These are phyloP conservation scores for Cygnus buccinator DNA, from an alignment of 2,113 vertebrate genomes.

Conservation along the genomic window DNA sequence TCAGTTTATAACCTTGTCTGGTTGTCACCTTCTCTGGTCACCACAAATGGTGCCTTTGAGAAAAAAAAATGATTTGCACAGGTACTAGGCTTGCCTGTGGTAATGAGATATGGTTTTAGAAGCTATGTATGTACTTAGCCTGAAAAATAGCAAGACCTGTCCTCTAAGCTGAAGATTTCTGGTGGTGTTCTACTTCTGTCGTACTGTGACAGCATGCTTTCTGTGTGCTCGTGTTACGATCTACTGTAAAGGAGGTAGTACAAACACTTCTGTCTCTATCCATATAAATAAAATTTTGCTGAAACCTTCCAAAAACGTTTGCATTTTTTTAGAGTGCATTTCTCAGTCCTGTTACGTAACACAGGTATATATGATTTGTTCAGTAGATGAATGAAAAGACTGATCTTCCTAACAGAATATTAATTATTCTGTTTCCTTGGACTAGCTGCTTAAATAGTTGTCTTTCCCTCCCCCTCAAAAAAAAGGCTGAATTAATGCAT, in stretches of 20 bases:
- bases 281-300: background rate
- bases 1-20: background rate
- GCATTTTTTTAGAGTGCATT: background rate
- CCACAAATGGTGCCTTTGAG: background rate
- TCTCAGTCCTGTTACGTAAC: background rate
- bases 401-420: background rate
- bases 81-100: background rate
- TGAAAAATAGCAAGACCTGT: no score
- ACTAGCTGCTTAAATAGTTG: constrained; percentile 15
- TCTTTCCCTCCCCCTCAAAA: background rate
- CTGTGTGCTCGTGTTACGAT: background rate
- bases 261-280: background rate
- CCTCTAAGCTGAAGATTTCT: background rate
- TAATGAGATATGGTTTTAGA: background rate
- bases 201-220: background rate
- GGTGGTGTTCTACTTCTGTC: background rate
- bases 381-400: background rate
- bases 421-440: constrained; percentile 3
- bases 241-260: background rate
- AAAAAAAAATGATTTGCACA: background rate
- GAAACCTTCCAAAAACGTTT: background rate
- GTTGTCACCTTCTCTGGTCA: background rate
- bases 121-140: background rate
- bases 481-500: constrained; percentile 10
- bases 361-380: background rate